Base-by-base conservation (phyloP, 1,140 invertebrate species). In the Sesamia nonagrioides region DNA sequence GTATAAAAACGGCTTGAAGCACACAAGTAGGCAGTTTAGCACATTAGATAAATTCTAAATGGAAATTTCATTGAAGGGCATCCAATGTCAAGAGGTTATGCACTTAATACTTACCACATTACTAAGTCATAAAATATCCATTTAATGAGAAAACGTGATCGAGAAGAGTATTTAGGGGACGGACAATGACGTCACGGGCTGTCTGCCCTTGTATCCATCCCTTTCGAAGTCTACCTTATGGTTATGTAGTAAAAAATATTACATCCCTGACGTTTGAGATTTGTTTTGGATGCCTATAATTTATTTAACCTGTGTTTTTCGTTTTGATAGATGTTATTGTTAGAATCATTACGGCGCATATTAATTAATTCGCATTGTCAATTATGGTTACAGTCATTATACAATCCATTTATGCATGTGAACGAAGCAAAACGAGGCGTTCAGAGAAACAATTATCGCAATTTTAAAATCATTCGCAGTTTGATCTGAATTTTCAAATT, bases 71-170 rank as follows among this genome's bases (percentile, higher is more conserved):
- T 11, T 50, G 15, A 50, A 50, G 13, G 13, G n/a, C 45, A n/a
- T 50, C 3, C 13, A 15, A n/a, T 4, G 45, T n/a, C 15, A 15
- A 0, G 13, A n/a, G 45, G 45, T n/a, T 15, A 56, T 27, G 3
- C 5, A 56, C 7, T 4, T 21, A 54, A 17, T 17, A 21, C 11
- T 56, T 56, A 56, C 18, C 54, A 27, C 54, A 27, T 56, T 27
- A 56, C 17, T n/a, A 7, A 69, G 42, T 69, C 27, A 21, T 50
- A 69, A 56, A 56, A 73, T 9, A 69, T 58, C 17, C 37, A 52
- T 42, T 42, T 63, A 42, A 18, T 42, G 17, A 8, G 7, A 8
- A 15, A 13, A 18, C 37, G 60, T 42, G 60, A 40, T 37, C n/a
- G 37, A 4, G n/a, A n/a, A 40, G 60, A 40, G 60, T 18, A 61